Evolutionary conservation across 53 echinoderm and acorn worm species (phyloP), one percentile per base, ranked within the genome.

Genomic region (Echinometra lucunter): DNA sequence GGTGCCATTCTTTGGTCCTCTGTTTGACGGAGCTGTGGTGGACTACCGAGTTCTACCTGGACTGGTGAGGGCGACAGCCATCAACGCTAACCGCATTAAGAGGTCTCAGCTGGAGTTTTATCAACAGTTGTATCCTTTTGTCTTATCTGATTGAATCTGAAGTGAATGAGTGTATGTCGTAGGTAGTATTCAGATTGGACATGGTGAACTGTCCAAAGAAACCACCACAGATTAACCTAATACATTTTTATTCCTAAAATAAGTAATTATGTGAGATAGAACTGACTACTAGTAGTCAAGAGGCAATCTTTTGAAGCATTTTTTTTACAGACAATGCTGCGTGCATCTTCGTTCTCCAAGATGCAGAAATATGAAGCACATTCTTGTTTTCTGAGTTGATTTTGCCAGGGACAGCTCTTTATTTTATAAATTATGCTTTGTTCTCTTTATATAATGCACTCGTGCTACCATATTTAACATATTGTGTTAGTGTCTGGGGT

Each of bases 41-140:
- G 98, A 97, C 87, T 97, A 98, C 90, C 97, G 96, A 35, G 98
- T 98, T 35, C 80, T 98, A 78, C 97, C 98, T 40, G 98, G 97
- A 44, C 95, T 98, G 47, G 97, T 98, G 55, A 92, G 98, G 57
- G 97, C 98, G 72, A 98, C 98, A 3, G 98, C 98, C 72, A 95
- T 98, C 96, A 98, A 97, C 45, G 98, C 98, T 17, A 98, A 97
- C 91, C 94, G 98, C 80, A 93, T 97, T 91, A 98, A 97, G 92
- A 88, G 98, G 57, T 97, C 97, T 8, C 96, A 96, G 66, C 95
- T 98, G 27, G 96, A 97, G 16, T 95, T 95, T 89, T 98, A 98
- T 91, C 97, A 98, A 81, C 95, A 96, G 97, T 97, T 96, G 98
- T 98, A 98, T 98, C 98, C 98, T 98, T n/a, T 98, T 95, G 19